Base-by-base conservation (phyloP, 2,888 invertebrate species). In the Epicampocera succincta region DNA sequence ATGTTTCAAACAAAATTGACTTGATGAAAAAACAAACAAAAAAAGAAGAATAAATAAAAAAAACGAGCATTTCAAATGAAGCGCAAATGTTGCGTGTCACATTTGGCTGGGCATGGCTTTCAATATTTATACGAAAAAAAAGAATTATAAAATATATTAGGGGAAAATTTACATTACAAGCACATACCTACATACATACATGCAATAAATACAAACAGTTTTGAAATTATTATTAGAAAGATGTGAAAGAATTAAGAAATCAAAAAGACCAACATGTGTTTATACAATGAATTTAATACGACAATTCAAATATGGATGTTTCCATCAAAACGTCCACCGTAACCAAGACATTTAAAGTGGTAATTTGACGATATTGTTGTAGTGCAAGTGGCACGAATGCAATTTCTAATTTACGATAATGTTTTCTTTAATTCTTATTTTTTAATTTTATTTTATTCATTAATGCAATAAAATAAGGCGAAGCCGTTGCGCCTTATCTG, bases 41-140 rank as follows among this genome's bases (percentile, higher is more conserved):
- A 54, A 42, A 54, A 17, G 17, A 13, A 13, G 13, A 74, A 17
- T 11, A 48, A 74, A 58, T 25, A 68, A 74, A 68, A 61, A 54
- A 33, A 33, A 17, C n/a, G 1, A 80, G 60, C 38, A 69, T 54
- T 69, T 56, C 65, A 78, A 82, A 68, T 72, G 78, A 75, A 75
- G 78, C 82, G 73, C 82, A 78, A 82, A 82, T 82, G 82, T 82
- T 78, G 58, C 75, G 54, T 82, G 82, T 82, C 82, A 82, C 78
- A 78, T 78, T 73, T 75, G 72, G 46, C 29, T 71, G 58, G 74
- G 29, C 19, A 58, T 38, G 63, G 52, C 56, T 44, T 52, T 68
- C 42, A 6, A 50, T 42, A n/a, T 13, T 42, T 13, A n/a, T 42
- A n/a, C 56, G 54, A 56, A 56, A n/a, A 48, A n/a, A 54, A 69